phyloP scores from a whole-genome alignment of 2,888 invertebrate genomes.

The Myopa testacea region DNA sequence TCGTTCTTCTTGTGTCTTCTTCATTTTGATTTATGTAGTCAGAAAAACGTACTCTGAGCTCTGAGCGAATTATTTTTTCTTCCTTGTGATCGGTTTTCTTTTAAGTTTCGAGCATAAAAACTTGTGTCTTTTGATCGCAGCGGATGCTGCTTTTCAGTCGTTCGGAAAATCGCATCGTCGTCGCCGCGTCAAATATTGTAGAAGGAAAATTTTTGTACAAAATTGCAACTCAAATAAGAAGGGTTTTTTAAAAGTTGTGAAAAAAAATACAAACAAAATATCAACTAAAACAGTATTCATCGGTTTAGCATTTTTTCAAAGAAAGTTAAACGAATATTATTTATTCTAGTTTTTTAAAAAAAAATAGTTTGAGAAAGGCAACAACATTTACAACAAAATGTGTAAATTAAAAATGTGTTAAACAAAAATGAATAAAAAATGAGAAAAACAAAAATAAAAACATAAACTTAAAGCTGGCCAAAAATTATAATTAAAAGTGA shows the following conservation, averaged over 20 bases:
- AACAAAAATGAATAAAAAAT: neutral
- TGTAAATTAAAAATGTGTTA: neutral
- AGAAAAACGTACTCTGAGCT: neutral
- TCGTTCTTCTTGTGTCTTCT: neutral
- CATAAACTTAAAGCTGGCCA: no score
- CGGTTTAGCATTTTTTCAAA: no score
- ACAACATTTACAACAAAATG: neutral
- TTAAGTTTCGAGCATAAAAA: neutral
- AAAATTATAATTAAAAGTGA: no score
- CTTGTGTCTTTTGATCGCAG: neutral
- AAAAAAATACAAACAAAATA: no score
- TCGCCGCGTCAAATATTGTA: neutral
- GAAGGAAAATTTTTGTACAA: neutral
- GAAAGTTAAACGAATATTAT: no score
- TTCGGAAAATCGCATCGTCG: constrained; percentile 20
- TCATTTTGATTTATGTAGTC: no score
- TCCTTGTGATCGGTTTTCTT: neutral
- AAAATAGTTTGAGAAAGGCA: no score
- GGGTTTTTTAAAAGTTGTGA: neutral
- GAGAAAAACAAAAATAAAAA: no score
- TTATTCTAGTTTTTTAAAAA: no score
- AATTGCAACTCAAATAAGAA: neutral
- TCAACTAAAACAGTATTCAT: no score
- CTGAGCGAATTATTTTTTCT: neutral
- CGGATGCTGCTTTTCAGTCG: constrained; percentile 14